Base-by-base conservation (phyloP, 2,888 invertebrate species). In the Acanthopleura granulata region DNA sequence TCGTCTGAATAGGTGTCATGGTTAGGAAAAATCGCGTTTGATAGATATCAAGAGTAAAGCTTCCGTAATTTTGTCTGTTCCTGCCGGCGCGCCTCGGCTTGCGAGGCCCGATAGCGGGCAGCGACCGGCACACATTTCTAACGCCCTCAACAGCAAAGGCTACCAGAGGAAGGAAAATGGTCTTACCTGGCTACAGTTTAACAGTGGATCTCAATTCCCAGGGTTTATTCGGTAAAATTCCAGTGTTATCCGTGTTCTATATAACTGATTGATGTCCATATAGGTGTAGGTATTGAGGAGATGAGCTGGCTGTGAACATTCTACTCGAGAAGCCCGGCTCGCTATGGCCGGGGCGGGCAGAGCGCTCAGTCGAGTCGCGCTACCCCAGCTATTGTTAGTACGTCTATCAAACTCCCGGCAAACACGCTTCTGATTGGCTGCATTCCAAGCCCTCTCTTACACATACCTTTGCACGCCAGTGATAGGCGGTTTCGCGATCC, bases 361-460 rank as follows among this genome's bases (percentile, higher is more conserved):
- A 57, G 57, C 57, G 40, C 40, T 40, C 40, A n/a, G 57, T 18
- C 57, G 57, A 57, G 57, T 22, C 57, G 22, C 57, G 57, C 22
- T 27, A 27, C 66, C 29, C 66, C 27, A 66, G 66, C 66, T 66
- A 66, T 66, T 66, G 66, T 66, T 66, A 66, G 66, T 66, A 66
- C 22, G 66, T 16, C 66, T 25, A 66, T 66, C 66, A 66, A 66
- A 22, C 66, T 27, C 66, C 16, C 29, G 25, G 29, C 66, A 66
- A 66, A 66, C 66, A 27, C 66, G 66, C 66, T 66, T 66, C 22
- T 66, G 27, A 66, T 66, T 66, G 66, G 66, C 66, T 27, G 27
- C 18, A 57, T n/a, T 57, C 57, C 57, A 57, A 57, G n/a, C 57
- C 57, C 22, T 57, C 66, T 66, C 29, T 27, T 66, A 66, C 66